Conservation (phyloP, 2,113 vertebrate species). For the Hemibagrus wyckioides region DNA sequence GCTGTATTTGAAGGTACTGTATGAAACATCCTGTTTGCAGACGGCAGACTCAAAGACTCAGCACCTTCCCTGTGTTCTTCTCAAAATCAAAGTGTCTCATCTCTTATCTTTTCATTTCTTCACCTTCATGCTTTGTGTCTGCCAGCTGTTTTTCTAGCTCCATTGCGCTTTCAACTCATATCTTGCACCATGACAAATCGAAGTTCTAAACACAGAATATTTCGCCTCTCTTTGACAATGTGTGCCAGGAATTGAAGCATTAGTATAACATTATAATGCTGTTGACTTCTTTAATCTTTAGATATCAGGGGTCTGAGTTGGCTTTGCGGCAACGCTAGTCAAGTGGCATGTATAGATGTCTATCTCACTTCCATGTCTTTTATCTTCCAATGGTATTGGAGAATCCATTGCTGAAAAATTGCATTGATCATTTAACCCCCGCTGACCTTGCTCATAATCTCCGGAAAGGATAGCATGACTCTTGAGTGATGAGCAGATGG, state of each 20-base stretch:
- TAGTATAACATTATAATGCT: not conserved
- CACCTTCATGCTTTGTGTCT: constrained; percentile 58
- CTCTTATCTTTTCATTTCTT: constrained; percentile 67
- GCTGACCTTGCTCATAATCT: constrained; percentile 49
- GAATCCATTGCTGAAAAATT: constrained; percentile 40
- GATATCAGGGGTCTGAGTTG: constrained; percentile 9
- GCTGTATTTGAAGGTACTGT: constrained; percentile 66
- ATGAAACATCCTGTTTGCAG: constrained; percentile 67
- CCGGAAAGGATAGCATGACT: constrained; percentile 57
- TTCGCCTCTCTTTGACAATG: constrained; percentile 41
- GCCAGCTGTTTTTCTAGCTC: constrained; percentile 57
- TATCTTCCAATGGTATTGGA: constrained; percentile 38
- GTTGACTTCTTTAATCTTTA: constrained; percentile 14
- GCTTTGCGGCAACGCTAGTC: constrained; percentile 15
- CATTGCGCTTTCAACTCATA: constrained; percentile 63
- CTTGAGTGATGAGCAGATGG: constrained; percentile 52
- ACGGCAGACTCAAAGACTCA: constrained; percentile 53
- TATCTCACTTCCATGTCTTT: constrained; percentile 49
- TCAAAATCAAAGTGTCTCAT: constrained; percentile 48
- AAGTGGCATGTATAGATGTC: constrained; percentile 36
- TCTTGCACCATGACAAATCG: constrained; percentile 59
- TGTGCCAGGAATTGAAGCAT: constrained; percentile 42
- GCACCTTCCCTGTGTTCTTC: constrained; percentile 50
- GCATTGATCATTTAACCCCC: constrained; percentile 56
- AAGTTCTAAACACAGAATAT: constrained; percentile 56